Conservation (phyloP, 2,113 vertebrate species). For the Galemys pyrenaicus region DNA sequence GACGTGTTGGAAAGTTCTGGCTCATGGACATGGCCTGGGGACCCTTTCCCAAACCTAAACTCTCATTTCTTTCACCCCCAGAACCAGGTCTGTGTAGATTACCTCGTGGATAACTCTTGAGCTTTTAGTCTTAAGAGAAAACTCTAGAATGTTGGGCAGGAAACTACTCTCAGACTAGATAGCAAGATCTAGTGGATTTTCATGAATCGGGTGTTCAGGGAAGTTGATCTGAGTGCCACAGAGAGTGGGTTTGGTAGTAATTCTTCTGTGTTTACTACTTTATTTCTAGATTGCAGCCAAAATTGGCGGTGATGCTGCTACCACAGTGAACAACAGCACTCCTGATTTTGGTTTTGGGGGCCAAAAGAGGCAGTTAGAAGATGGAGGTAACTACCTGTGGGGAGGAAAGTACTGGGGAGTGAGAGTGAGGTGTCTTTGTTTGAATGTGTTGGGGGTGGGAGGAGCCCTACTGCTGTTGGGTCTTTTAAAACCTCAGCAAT, state of each 20-base stretch:
- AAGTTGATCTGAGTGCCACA: not conserved
- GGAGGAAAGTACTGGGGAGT: not conserved
- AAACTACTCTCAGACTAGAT: not conserved
- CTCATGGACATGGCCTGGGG: not conserved
- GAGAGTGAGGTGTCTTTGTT: not conserved
- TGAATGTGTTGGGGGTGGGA: not conserved
- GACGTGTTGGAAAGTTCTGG: not conserved
- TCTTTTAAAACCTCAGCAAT: not conserved
- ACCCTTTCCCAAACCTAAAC: not conserved
- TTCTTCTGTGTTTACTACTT: not conserved
- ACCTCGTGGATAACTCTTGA: not conserved
- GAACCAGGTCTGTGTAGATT: not conserved
- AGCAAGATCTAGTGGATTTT: not conserved
- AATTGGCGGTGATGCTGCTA: slow-evolving; percentile 92
- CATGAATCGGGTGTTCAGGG: not conserved
- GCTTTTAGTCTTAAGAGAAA: not conserved
- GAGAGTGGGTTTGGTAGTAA: slow-evolving; percentile 41
- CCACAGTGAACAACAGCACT: slow-evolving; percentile 89
- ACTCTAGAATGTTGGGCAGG: not conserved
- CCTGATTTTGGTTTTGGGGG: slow-evolving; percentile 90
- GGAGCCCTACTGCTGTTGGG: not conserved
- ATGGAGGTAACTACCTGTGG: slow-evolving; percentile 88
- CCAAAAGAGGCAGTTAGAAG: slow-evolving; percentile 94
- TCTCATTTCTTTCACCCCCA: not conserved
- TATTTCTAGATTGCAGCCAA: slow-evolving; percentile 93